Evolutionary conservation across 53 echinoderm and acorn worm species (phyloP).

Genomic region (Paracentrotus lividus): DNA sequence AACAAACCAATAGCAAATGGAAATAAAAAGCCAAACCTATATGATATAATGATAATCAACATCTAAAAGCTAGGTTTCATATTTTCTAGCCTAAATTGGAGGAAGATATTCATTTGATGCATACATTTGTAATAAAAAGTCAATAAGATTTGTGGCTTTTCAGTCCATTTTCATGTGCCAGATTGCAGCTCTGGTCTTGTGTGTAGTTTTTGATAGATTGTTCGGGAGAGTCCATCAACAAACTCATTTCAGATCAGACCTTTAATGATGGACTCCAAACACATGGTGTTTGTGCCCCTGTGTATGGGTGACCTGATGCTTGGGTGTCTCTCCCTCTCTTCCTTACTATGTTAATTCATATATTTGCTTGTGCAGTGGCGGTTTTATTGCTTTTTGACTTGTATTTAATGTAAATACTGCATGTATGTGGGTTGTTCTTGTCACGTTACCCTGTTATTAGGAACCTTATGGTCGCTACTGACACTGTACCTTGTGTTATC

Average conservation of each 20-base stretch:
- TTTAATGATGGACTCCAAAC: not conserved
- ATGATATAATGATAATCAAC: conserved; percentile 52
- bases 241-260: conserved; percentile 63
- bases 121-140: conserved; percentile 72
- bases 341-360: conserved; percentile 79
- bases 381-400: conserved; percentile 71
- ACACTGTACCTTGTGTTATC: conserved; percentile 73
- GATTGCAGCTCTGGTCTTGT: conserved; percentile 59
- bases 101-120: conserved; percentile 76
- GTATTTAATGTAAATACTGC: conserved; percentile 75
- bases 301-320: conserved; percentile 20
- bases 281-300: conserved; percentile 7
- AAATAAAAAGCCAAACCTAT: conserved; percentile 66
- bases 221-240: conserved; percentile 56
- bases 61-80: conserved; percentile 46
- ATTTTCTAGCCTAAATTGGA: conserved; percentile 67
- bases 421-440: conserved; percentile 69
- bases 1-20: conserved; percentile 58
- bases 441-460: conserved; percentile 76
- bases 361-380: conserved; percentile 79
- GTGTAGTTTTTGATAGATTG: not conserved
- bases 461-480: conserved; percentile 64
- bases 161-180: conserved; percentile 48
- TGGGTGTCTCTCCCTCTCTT: conserved; percentile 59
- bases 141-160: conserved; percentile 67